Percentiles rank a stretch among this genome's conserved stretches.
Conservation (phyloP, 2,888 invertebrate species). For the Conchocele bisecta region DNA sequence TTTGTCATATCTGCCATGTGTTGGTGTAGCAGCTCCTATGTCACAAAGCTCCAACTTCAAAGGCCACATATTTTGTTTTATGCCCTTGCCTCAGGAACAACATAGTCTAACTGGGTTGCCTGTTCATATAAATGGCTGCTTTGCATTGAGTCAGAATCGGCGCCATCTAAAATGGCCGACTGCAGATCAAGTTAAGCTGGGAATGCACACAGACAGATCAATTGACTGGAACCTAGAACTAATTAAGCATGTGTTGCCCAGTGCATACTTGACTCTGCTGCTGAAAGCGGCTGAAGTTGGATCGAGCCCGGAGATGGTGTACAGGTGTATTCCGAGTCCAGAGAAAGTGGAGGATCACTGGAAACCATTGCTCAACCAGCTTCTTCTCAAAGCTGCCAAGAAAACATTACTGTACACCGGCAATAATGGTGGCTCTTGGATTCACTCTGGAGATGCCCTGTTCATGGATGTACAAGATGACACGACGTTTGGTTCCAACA, state of each 20-base stretch:
- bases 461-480: too few species aligned
- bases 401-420: too few species aligned
- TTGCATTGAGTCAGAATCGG: conserved; percentile 77
- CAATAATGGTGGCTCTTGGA: too few species aligned
- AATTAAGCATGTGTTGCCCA: conserved; percentile 69
- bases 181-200: conserved; percentile 42
- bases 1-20: conserved; percentile 49
- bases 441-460: too few species aligned
- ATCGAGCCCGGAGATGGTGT: too few species aligned
- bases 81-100: conserved; percentile 75
- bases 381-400: too few species aligned
- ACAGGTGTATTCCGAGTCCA: conserved; percentile 38
- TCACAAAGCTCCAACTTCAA: conserved; percentile 1
- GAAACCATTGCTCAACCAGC: conserved; percentile 57
- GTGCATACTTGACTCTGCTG: conserved; percentile 59
- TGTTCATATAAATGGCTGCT: conserved; percentile 78
- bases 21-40: conserved; percentile 45
- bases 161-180: conserved; percentile 78
- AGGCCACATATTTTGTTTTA: conserved; percentile 78
- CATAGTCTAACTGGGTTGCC: conserved; percentile 75
- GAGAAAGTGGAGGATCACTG: conserved; percentile 40
- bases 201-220: conserved; percentile 60
- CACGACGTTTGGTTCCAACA: too few species aligned
- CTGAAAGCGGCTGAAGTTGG: conserved; percentile 10
- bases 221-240: conserved; percentile 76